phyloP scores from a whole-genome alignment of 2,797 vertebrate species.

The Sebastiscus tertius region DNA sequence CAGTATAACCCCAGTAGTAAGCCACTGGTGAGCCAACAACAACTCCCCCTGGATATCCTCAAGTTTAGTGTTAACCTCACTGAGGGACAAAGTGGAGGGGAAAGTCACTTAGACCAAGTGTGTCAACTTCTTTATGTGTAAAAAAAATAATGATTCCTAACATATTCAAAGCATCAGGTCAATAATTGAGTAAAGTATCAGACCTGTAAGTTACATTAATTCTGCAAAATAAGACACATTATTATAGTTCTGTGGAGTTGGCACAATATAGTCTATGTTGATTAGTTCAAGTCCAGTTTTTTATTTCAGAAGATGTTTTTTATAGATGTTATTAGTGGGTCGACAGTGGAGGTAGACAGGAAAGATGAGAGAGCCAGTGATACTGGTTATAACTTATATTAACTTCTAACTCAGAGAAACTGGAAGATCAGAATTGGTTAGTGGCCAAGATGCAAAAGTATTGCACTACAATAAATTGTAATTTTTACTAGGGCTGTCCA shows the following conservation, averaged over 20 bases:
- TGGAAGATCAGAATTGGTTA: background rate
- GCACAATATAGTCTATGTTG: background rate
- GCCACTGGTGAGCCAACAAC: background rate
- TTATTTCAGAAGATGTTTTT: background rate
- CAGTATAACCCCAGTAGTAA: slow-evolving; percentile 89
- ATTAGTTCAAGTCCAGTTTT: background rate
- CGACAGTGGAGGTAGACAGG: background rate
- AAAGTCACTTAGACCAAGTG: slow-evolving; percentile 13
- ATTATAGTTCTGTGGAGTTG: background rate
- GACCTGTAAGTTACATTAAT: background rate
- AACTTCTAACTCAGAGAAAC: background rate
- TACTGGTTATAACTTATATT: background rate
- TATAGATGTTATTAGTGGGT: background rate
- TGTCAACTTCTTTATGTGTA: background rate
- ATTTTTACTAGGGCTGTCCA: background rate
- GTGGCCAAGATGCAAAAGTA: background rate
- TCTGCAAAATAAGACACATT: background rate
- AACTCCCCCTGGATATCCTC: slow-evolving; percentile 42
- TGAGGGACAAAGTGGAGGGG: slow-evolving; percentile 21
- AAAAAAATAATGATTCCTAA: background rate
- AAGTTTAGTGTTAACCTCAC: slow-evolving; percentile 18
- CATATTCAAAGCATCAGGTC: background rate
- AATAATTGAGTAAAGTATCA: background rate
- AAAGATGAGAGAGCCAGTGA: background rate
- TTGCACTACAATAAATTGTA: background rate